phyloP scores from a whole-genome alignment of 2,113 vertebrate genomes.

The Rattus rattus region DNA sequence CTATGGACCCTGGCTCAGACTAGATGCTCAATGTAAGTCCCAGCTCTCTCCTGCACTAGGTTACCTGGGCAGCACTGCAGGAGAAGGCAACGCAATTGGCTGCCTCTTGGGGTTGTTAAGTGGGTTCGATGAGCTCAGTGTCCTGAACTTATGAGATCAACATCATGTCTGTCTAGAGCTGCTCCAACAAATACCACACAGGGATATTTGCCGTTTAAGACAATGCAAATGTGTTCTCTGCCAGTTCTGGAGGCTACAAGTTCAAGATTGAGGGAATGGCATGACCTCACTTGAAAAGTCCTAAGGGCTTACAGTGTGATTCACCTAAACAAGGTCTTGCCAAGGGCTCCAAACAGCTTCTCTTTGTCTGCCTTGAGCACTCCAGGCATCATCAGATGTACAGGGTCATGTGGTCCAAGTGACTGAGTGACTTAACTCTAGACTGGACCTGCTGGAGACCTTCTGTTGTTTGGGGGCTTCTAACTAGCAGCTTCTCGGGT shows the following conservation, averaged over 20 bases:
- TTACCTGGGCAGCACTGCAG: neutral
- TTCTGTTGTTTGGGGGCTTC: neutral
- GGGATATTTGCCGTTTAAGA: neutral
- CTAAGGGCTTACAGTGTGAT: neutral
- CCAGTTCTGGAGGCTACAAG: neutral
- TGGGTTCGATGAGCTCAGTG: neutral
- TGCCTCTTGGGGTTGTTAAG: neutral
- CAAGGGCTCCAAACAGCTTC: neutral
- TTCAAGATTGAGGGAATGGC: neutral
- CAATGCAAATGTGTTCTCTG: neutral
- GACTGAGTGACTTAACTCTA: neutral
- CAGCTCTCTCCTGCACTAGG: neutral
- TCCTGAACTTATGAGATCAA: neutral
- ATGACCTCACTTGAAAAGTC: neutral
- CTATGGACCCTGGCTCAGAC: neutral
- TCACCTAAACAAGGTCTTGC: neutral
- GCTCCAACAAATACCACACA: neutral
- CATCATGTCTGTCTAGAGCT: neutral
- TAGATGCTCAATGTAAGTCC: neutral
- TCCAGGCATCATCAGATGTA: neutral
- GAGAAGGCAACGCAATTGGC: neutral
- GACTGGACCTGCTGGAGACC: neutral
- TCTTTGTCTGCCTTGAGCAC: neutral
- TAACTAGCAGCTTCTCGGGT: neutral
- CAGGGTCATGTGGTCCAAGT: accelerated